Evolutionary conservation across 2,113 vertebrate genomes (phyloP), one percentile per base, ranked within the genome.

Genomic region (Myrmophylax atrothorax): DNA sequence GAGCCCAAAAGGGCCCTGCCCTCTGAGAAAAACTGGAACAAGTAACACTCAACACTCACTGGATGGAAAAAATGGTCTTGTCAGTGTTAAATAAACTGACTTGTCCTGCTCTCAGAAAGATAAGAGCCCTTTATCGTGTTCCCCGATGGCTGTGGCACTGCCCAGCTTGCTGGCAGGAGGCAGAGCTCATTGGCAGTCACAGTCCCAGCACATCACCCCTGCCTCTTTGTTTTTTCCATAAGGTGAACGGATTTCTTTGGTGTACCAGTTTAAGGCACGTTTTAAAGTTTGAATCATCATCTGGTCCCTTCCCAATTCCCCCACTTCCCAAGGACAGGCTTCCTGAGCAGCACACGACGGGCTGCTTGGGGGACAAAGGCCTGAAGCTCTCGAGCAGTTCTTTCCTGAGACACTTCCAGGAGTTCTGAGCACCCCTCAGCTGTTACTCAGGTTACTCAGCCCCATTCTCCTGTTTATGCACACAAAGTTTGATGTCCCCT

Each of bases 401-500:
- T 26, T 28, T 49, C 14, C n/a, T 22, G 12, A 53, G 13, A 29
- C 49, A 24, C 22, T 26, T n/a, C 6, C 15, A 5, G 8, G 15
- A 24, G 16, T n/a, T 60, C 50, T 0, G 8, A 29, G 53, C 1
- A 0, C 66, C 8, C 7, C 7, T 6, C 29, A 7, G 19, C 6
- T 1, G 25, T 50, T 50, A 46, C 44, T 46, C 44, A 46, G 0
- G 33, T 22, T 47, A 22, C 64, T 46, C n/a, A 40, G 14, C 7
- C 6, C 4, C 7, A 0, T 42, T 35, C 18, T 16, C 9, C 14
- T 3, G 0, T 23, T 72, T 31, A 53, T 23, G 59, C 29, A 42
- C 1, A 0, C 6, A 53, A 44, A 31, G 20, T 2, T 1, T 3
- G 3, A 38, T 64, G 12, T 2, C 38, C 23, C 25, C 25, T 37